Base-by-base conservation (phyloP, 2,113 vertebrate genomes). In the Oncorhynchus nerka region DNA sequence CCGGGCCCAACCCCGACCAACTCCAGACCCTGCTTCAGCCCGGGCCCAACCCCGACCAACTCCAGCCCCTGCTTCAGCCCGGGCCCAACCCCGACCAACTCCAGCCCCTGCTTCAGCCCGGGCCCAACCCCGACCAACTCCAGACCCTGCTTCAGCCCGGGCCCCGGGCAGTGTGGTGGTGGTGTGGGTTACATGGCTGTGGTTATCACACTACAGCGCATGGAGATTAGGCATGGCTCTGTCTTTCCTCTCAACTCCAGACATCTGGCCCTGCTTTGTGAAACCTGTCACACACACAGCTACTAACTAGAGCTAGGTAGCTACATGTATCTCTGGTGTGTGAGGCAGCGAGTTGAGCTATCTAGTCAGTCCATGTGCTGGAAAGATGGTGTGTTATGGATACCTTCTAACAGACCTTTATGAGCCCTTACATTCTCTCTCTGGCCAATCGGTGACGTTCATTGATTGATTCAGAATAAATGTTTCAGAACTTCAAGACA, bases 141-240 rank as follows among this genome's bases (percentile, higher is more conserved):
- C 39, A 45, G 39, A 9, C 39, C 39, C 39, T 39, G 39, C 2
- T 39, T 8, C 39, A 39, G 39, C 2, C 39, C 51, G 3, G 4
- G n/a, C 45, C 51, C 74, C 73, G 82, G 78, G 61, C 79, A 83
- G 70, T 79, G 80, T 72, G 66, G 75, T 72, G 78, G 70, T 74
- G 73, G 79, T 75, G 74, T 77, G 28, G 83, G 79, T 77, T 86
- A 79, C 82, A 77, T 26, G 87, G 83, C 22, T 3, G 5, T 77
- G 84, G 84, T 89, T 87, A 88, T 86, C 75, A 68, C 71, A 73
- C 24, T 79, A 75, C 39, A 71, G 48, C 76, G 57, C 76, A 80
- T 72, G 77, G 79, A 84, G 86, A 89, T 88, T 83, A 85, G 78
- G 87, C 70, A 71, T 83, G 83, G 87, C 86, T 83, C 83, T 90